These are phyloP conservation scores for Megaceryle torquata DNA, from an alignment of 2,113 vertebrate species.

Conservation along the genomic window DNA sequence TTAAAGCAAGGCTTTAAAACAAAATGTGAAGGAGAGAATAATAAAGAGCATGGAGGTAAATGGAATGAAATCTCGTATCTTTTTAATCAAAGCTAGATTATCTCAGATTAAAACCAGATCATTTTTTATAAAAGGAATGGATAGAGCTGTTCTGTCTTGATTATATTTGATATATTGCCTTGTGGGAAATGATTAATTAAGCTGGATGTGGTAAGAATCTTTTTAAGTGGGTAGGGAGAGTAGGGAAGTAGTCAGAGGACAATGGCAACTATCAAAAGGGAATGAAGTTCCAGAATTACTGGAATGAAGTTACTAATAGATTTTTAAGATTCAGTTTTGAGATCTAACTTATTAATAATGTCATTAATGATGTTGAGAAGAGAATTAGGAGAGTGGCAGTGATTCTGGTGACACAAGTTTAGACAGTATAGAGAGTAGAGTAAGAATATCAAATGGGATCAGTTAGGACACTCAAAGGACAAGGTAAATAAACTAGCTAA, in stretches of 20 bases:
- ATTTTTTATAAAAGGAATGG: slow-evolving; percentile 9
- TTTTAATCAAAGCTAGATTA: slow-evolving; percentile 53
- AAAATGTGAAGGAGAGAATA: not conserved
- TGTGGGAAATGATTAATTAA: slow-evolving; percentile 47
- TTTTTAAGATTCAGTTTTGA: not conserved
- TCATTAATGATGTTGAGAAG: slow-evolving; percentile 2
- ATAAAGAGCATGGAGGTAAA: not conserved
- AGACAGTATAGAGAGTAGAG: not conserved
- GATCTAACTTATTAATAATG: slow-evolving; percentile 6
- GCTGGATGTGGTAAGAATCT: not conserved
- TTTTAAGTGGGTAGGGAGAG: not conserved
- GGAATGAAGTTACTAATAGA: not conserved
- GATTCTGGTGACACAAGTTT: not conserved
- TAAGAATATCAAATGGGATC: not conserved
- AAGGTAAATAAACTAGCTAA: not conserved
- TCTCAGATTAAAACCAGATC: slow-evolving; percentile 35
- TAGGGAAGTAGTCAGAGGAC: not conserved
- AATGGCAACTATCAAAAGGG: not conserved
- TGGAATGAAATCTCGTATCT: slow-evolving; percentile 18
- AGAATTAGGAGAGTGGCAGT: not conserved
- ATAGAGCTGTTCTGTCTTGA: not conserved
- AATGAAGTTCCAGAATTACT: not conserved
- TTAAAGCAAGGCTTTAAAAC: slow-evolving; percentile 12
- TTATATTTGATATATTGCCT: slow-evolving; percentile 45
- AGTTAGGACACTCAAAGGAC: not conserved